These are phyloP conservation scores for Myiozetetes cayanensis DNA, from an alignment of 2,113 vertebrate species.

Conservation along the genomic window DNA sequence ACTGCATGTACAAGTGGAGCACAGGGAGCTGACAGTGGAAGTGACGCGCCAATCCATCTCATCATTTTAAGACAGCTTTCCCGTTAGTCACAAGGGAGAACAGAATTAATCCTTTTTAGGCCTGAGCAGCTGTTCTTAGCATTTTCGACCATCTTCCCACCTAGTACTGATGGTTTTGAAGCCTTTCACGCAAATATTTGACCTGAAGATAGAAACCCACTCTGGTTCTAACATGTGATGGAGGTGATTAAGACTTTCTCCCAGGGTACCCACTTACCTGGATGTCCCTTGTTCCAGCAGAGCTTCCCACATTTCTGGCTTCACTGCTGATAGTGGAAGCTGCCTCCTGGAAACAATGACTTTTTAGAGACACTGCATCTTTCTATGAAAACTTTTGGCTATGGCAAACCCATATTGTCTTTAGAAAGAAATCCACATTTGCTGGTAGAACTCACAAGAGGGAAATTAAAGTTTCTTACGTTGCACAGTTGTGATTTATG, in stretches of 20 bases:
- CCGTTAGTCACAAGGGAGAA: conserved; percentile 34
- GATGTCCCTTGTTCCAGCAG: neutral
- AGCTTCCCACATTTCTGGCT: neutral
- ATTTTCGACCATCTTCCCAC: neutral
- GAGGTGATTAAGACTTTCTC: neutral
- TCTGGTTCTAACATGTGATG: neutral
- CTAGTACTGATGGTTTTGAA: neutral
- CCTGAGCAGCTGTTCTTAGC: neutral
- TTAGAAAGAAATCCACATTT: neutral
- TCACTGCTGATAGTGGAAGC: neutral
- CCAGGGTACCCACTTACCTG: neutral
- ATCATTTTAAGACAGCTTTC: neutral
- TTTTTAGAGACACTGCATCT: neutral
- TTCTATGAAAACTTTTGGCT: neutral
- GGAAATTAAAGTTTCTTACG: neutral
- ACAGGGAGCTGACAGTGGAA: conserved; percentile 39
- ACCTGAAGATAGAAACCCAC: neutral
- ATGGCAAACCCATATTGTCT: neutral
- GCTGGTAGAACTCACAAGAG: neutral
- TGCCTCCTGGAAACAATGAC: neutral
- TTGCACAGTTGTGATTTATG: neutral
- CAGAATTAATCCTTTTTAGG: conserved; percentile 1
- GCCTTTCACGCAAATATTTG: neutral
- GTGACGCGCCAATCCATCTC: conserved; percentile 13
- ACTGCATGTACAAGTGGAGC: conserved; percentile 41